Conservation (phyloP, 2,113 vertebrate genomes). For the Myrmecophaga tridactyla region DNA sequence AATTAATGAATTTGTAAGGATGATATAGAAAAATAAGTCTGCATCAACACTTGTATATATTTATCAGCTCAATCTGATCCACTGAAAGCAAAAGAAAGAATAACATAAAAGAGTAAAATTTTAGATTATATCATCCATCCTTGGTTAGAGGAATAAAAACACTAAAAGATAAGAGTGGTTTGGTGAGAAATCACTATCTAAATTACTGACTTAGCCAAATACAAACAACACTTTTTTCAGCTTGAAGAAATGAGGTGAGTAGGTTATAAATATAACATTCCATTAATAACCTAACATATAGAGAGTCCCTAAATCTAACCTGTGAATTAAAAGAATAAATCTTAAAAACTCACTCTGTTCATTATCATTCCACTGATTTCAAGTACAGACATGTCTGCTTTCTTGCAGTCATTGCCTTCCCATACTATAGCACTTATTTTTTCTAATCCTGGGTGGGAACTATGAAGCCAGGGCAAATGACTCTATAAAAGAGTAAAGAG, state of each 20-base stretch:
- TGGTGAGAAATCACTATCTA: neutral
- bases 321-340: neutral
- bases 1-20: neutral
- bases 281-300: neutral
- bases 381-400: conserved; percentile 99
- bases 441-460: conserved; percentile 94
- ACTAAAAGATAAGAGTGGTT: neutral
- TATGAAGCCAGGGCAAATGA: conserved; percentile 97
- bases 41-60: neutral
- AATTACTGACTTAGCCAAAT: neutral
- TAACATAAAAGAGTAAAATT: conserved; percentile 1
- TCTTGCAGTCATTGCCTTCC: conserved; percentile 99
- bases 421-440: conserved; percentile 98
- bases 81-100: conserved; percentile 34
- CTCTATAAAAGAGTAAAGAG: conserved; percentile 83
- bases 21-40: conserved; percentile 15
- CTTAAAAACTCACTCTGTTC: conserved; percentile 91
- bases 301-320: neutral
- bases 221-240: neutral
- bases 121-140: neutral
- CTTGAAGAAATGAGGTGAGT: neutral
- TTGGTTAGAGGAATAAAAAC: neutral
- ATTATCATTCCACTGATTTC: conserved; percentile 99
- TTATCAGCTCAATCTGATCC: neutral
- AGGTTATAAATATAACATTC: neutral